phyloP scores from a whole-genome alignment of 2,113 vertebrate species.

The Phocoena phocoena region DNA sequence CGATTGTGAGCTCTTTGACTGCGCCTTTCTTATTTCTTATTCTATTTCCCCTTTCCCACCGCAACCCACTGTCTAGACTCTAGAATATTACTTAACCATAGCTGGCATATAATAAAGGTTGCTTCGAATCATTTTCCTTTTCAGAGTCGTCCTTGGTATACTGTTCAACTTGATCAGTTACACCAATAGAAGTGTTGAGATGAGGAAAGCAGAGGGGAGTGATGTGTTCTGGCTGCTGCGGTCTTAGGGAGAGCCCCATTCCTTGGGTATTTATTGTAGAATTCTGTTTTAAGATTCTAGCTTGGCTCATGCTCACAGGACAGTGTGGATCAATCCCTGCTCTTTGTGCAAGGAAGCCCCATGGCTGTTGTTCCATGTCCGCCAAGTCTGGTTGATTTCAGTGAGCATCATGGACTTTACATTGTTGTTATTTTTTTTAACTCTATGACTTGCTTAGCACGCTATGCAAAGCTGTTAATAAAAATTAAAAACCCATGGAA shows the following conservation, averaged over 20 bases:
- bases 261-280: background rate
- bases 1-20: background rate
- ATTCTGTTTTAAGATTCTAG: conserved; percentile 2
- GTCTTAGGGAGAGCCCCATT: background rate
- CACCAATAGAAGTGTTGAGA: background rate
- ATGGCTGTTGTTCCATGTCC: background rate
- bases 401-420: background rate
- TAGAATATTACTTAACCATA: background rate
- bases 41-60: background rate
- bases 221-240: background rate
- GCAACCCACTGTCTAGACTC: background rate
- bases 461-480: conserved; percentile 18
- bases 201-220: background rate
- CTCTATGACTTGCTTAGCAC: background rate
- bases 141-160: background rate
- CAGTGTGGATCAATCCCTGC: background rate
- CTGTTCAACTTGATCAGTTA: background rate
- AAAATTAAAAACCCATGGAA: conserved; percentile 53
- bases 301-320: background rate
- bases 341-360: background rate
- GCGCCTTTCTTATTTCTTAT: background rate
- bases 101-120: background rate
- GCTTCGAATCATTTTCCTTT: background rate
- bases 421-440: background rate
- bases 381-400: background rate